Evolutionary conservation across 2,113 vertebrate species (phyloP).

Genomic region (Atlantisia rogersi): DNA sequence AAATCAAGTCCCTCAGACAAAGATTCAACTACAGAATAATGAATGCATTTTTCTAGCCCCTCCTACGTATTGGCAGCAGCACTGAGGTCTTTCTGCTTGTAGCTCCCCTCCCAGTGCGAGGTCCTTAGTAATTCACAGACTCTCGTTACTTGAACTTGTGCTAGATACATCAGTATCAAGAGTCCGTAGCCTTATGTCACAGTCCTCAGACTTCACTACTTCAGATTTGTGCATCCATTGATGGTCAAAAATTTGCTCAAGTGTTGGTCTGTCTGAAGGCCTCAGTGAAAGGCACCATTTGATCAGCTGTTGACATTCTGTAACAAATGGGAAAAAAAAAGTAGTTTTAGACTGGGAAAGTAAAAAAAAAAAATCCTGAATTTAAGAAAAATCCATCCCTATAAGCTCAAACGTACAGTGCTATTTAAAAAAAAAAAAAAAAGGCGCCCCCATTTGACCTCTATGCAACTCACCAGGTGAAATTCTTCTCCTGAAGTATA

Average conservation of each 20-base stretch:
- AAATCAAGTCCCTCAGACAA: constrained; percentile 78
- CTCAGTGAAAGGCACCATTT: constrained; percentile 95
- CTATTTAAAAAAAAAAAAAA: background rate
- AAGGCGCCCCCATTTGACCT: background rate
- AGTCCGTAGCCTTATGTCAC: constrained; percentile 88
- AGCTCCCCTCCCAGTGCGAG: constrained; percentile 65
- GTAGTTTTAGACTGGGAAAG: background rate
- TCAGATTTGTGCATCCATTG: constrained; percentile 90
- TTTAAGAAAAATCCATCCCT: background rate
- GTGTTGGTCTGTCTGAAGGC: constrained; percentile 93
- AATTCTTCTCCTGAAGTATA: constrained; percentile 92
- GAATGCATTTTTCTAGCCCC: constrained; percentile 69
- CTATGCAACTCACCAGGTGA: constrained; percentile 82
- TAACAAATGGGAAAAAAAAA: background rate
- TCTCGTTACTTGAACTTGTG: constrained; percentile 97
- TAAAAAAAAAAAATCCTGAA: background rate
- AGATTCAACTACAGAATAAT: constrained; percentile 81
- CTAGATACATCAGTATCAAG: constrained; percentile 90
- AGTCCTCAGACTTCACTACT: constrained; percentile 81
- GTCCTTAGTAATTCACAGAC: constrained; percentile 84
- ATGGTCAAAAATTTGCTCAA: constrained; percentile 96
- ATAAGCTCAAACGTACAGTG: background rate
- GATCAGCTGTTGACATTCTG: constrained; percentile 97
- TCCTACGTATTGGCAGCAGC: constrained; percentile 73
- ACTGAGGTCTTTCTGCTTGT: constrained; percentile 75